Conservation (phyloP, 2,797 vertebrate genomes). For the Amniataba percoides region DNA sequence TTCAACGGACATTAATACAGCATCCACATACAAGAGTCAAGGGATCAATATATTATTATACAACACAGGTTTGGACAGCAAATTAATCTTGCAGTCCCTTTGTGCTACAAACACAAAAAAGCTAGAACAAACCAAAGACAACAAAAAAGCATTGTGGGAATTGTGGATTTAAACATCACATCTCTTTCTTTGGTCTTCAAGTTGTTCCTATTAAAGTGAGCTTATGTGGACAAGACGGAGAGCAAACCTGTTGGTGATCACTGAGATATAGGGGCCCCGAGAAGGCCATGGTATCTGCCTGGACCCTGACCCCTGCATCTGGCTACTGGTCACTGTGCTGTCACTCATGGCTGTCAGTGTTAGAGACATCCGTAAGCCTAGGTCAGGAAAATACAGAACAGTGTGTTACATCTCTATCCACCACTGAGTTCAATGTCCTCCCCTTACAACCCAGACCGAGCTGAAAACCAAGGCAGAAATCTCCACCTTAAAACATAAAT, state of each 20-base stretch:
- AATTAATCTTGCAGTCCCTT: too few species aligned
- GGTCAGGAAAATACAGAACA: background rate
- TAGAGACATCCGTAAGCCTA: conserved; percentile 50
- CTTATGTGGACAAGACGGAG: background rate
- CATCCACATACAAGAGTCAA: too few species aligned
- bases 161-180: background rate
- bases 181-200: background rate
- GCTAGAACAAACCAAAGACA: background rate
- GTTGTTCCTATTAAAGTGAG: background rate
- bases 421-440: conserved; percentile 7
- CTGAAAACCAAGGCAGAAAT: conserved; percentile 31
- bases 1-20: too few species aligned
- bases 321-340: conserved; percentile 38
- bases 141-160: background rate
- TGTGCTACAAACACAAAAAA: too few species aligned
- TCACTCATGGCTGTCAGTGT: conserved; percentile 71
- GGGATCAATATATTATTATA: too few species aligned
- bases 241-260: conserved; percentile 86
- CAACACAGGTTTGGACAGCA: too few species aligned
- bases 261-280: conserved; percentile 88
- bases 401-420: conserved; percentile 13
- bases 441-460: conserved; percentile 48
- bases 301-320: conserved; percentile 43
- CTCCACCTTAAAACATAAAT: background rate
- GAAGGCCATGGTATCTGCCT: conserved; percentile 35